These are phyloP conservation scores for Pangasius larnaudii DNA, from an alignment of 2,797 vertebrate species.

Conservation along the genomic window DNA sequence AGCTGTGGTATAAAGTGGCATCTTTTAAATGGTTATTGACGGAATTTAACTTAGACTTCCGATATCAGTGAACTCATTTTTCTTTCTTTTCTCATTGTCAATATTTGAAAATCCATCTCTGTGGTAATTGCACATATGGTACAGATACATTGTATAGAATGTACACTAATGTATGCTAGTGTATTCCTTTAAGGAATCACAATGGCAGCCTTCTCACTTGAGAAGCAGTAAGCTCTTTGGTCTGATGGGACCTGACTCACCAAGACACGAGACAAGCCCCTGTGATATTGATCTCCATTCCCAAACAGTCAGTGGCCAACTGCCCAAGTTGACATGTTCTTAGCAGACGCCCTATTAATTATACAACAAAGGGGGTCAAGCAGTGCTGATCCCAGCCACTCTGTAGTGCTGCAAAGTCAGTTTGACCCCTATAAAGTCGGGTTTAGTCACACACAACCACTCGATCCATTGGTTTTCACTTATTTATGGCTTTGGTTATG, in stretches of 20 bases:
- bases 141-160: neutral
- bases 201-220: conserved; percentile 3
- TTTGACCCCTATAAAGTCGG: conserved; percentile 36
- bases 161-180: neutral
- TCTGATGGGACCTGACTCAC: conserved; percentile 37
- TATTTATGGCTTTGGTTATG: conserved; percentile 65
- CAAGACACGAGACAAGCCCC: conserved; percentile 45
- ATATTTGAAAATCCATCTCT: neutral
- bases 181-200: conserved; percentile 3
- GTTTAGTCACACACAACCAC: conserved; percentile 26
- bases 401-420: conserved; percentile 44
- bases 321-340: conserved; percentile 65
- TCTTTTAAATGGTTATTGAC: neutral
- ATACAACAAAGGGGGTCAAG: conserved; percentile 67
- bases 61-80: neutral
- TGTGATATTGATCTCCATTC: conserved; percentile 55
- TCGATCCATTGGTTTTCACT: conserved; percentile 53
- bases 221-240: conserved; percentile 13
- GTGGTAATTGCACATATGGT: neutral
- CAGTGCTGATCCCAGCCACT: conserved; percentile 64
- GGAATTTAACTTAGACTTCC: neutral
- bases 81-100: conserved; percentile 1
- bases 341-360: conserved; percentile 64
- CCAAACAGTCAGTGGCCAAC: conserved; percentile 54
- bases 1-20: neutral